Conservation (phyloP, 2,888 invertebrate genomes). For the Augiades crinisus region DNA sequence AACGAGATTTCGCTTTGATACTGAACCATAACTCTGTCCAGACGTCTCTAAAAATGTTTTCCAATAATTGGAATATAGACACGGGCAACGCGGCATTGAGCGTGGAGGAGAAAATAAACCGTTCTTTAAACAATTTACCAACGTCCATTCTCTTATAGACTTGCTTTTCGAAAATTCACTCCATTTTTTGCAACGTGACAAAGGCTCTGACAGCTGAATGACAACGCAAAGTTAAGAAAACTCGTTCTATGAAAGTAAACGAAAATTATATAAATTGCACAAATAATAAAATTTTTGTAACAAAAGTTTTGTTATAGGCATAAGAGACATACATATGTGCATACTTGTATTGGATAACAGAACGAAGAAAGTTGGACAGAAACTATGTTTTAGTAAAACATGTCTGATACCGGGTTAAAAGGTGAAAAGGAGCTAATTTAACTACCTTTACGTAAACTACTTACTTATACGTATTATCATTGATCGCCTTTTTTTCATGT, state of each 20-base stretch:
- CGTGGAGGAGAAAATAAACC: background rate
- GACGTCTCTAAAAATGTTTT: background rate
- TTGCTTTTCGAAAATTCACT: constrained; percentile 4
- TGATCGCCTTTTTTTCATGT: too few species aligned
- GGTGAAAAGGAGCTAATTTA: too few species aligned
- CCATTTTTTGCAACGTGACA: background rate
- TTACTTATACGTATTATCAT: too few species aligned
- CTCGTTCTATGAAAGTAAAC: constrained; percentile 5
- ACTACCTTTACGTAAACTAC: too few species aligned
- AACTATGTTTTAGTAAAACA: too few species aligned
- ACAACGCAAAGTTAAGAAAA: constrained; percentile 1
- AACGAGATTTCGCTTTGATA: constrained; percentile 40
- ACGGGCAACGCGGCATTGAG: background rate
- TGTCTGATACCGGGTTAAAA: too few species aligned
- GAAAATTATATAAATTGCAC: too few species aligned
- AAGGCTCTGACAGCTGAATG: constrained; percentile 3
- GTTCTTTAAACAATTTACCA: background rate
- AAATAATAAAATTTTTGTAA: too few species aligned
- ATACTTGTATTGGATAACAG: too few species aligned
- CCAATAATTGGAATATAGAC: background rate
- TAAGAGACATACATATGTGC: too few species aligned
- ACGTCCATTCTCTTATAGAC: background rate
- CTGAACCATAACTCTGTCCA: constrained; percentile 21
- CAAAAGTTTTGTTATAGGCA: too few species aligned
- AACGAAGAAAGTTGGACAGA: too few species aligned